phyloP scores from a whole-genome alignment of 2,113 vertebrate species.

The Gymnogyps californianus region DNA sequence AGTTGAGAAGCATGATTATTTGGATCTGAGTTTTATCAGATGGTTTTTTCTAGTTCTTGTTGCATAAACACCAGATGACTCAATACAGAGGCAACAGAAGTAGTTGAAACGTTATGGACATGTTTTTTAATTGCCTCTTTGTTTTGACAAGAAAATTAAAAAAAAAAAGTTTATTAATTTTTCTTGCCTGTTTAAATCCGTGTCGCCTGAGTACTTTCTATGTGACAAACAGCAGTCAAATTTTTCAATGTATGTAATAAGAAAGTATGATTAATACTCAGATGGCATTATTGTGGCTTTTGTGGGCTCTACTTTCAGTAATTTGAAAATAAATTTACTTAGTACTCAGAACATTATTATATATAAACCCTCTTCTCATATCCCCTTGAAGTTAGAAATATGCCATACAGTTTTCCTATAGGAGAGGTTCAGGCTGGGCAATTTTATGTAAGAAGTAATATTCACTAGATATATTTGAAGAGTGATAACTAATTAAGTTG shows the following conservation, averaged over 20 bases:
- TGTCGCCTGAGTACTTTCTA: background rate
- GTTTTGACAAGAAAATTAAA: background rate
- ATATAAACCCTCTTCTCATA: background rate
- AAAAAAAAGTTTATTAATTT: background rate
- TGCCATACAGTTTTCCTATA: background rate
- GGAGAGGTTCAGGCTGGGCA: background rate
- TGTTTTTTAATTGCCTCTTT: background rate
- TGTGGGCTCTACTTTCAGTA: background rate
- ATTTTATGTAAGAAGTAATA: background rate
- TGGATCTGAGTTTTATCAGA: background rate
- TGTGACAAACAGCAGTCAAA: background rate
- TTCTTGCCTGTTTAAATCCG: background rate
- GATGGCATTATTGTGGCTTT: background rate
- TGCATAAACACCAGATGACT: slow-evolving; percentile 7
- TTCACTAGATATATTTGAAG: background rate
- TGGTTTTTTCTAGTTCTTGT: background rate
- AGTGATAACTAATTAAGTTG: background rate
- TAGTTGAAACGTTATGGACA: background rate
- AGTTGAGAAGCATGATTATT: background rate
- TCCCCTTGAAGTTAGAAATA: background rate
- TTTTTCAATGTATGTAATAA: background rate
- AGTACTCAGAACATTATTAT: background rate
- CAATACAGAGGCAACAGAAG: background rate
- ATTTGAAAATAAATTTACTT: background rate
- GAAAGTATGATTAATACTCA: background rate